Conservation (phyloP, 2,888 invertebrate species). For the Schizotus pectinicornis region DNA sequence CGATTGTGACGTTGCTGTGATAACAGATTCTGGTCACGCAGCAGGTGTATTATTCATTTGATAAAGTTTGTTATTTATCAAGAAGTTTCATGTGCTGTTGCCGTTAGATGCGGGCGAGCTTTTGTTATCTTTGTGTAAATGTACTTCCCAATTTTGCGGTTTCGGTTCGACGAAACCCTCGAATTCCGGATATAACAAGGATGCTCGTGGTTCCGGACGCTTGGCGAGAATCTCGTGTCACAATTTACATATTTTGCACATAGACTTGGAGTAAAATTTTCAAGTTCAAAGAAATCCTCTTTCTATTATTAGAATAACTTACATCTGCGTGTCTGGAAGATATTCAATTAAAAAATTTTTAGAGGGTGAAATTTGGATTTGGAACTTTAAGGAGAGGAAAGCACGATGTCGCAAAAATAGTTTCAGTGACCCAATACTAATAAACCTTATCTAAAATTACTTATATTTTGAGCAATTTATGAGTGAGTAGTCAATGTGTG, state of each 20-base stretch:
- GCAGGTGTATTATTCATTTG: conserved; percentile 2
- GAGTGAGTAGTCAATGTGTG: too few species aligned
- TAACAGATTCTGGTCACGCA: too few species aligned
- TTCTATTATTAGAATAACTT: background rate
- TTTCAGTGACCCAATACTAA: too few species aligned
- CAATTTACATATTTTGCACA: conserved; percentile 19
- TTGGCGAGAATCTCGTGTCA: conserved; percentile 18
- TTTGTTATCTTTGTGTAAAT: conserved; percentile 17
- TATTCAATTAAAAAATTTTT: too few species aligned
- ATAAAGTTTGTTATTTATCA: conserved; percentile 10
- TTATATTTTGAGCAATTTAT: too few species aligned
- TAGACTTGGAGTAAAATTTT: background rate
- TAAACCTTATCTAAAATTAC: too few species aligned
- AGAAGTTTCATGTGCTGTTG: too few species aligned
- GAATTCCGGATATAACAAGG: conserved; percentile 27
- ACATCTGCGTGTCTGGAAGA: too few species aligned
- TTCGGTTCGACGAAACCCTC: conserved; percentile 20
- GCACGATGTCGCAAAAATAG: too few species aligned
- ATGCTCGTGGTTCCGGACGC: background rate
- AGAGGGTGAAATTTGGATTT: too few species aligned
- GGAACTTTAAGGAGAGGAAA: too few species aligned
- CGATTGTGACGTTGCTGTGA: too few species aligned
- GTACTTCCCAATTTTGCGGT: conserved; percentile 24
- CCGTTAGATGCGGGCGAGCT: background rate
- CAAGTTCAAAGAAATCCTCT: background rate